A percentile compares a stretch with the other conserved stretches of the same genome.
These are phyloP conservation scores for Lophura nycthemera DNA, from an alignment of 2,113 vertebrate species.

Conservation along the genomic window DNA sequence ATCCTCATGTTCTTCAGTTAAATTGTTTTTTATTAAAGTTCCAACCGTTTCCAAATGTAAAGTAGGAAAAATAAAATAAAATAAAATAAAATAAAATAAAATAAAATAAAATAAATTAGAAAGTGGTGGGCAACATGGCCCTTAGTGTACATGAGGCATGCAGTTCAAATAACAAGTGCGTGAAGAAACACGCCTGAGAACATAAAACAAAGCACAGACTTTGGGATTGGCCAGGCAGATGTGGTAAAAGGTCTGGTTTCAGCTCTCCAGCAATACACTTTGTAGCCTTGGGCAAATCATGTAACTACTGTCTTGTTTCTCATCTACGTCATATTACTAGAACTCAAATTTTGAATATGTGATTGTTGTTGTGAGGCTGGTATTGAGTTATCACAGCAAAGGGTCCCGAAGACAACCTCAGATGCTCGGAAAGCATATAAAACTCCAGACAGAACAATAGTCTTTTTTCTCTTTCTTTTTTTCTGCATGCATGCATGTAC, in stretches of 20 bases:
- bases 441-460: background rate
- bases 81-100: background rate
- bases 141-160: background rate
- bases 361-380: background rate
- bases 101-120: background rate
- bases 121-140: background rate
- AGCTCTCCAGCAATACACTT: constrained; percentile 16
- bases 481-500: background rate
- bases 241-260: constrained; percentile 30
- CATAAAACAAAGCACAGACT: constrained; percentile 38
- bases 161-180: background rate
- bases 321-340: background rate
- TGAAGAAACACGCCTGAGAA: constrained; percentile 55
- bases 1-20: background rate
- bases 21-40: background rate
- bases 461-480: background rate
- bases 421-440: background rate
- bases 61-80: background rate
- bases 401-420: background rate
- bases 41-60: background rate
- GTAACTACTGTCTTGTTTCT: constrained; percentile 7
- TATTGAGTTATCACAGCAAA: constrained; percentile 12
- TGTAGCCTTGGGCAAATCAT: background rate
- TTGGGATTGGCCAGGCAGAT: constrained; percentile 10
- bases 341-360: background rate